Evolutionary conservation across 2,797 vertebrate genomes (phyloP), one percentile per base, ranked within the genome.

Genomic region (Ctenopoma multispine): DNA sequence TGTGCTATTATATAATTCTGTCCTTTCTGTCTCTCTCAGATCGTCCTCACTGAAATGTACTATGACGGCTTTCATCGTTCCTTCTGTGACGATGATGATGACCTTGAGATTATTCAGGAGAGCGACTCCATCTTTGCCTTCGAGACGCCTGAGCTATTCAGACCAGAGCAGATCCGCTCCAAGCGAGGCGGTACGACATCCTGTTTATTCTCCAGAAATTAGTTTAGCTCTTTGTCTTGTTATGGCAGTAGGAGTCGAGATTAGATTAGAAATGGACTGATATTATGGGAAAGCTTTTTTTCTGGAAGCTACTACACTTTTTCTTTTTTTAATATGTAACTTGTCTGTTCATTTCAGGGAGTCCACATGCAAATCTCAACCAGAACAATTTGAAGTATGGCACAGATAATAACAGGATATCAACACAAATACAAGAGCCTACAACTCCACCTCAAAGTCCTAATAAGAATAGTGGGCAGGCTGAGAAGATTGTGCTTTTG

Each of bases 41-140:
- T 99, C 2, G 97, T 98, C 88, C 95, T 99, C 85, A 99, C 98
- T 0, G 98, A 99, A 93, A 98, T 99, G 97, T 99, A 99, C 93
- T 99, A 95, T 0, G 98, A 99, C 60, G 98, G 98, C 24, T 99
- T 99, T 71, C 98, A 99, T 58, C 98, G 98, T 79, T 99, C 98
- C 85, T 99, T 99, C 93, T 98, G 97, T 0, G 97, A 99, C 17
- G 95, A 96, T 0, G 97, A 99, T 0, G 97, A 99, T 51, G 97
- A 99, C 89, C 93, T 99, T 44, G 97, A 98, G 87, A 95, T 96
- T 50, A 96, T 99, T 77, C 98, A 99, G 57, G 98, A 99, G 90
- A 99, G 97, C 0, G 98, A 99, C 92, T 98, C 95, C 83, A 96
- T 99, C 77, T 99, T 99, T 91, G 98, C 97, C 66, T 99, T 99